Evolutionary conservation across 2,797 vertebrate genomes (phyloP).

Genomic region (Aratinga solstitialis): DNA sequence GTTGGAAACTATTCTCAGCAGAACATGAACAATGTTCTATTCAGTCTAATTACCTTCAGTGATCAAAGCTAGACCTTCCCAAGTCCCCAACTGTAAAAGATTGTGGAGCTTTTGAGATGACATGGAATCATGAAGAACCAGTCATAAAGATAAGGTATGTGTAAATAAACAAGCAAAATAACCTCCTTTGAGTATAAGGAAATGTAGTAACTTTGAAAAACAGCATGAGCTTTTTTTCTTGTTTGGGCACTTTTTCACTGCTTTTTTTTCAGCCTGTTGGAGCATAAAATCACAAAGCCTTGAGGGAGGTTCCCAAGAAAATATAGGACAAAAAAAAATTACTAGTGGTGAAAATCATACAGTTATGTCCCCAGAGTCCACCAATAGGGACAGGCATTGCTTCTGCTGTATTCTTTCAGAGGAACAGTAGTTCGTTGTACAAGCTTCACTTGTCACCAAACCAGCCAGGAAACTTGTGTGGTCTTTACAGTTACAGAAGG

Average conservation of each 20-base stretch:
- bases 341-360: background rate
- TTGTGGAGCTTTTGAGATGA: slow-evolving; percentile 44
- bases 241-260: background rate
- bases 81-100: slow-evolving; percentile 24
- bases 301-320: background rate
- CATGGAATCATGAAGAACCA: slow-evolving; percentile 16
- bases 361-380: background rate
- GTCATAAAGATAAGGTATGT: slow-evolving; percentile 62
- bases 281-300: background rate
- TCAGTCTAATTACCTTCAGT: slow-evolving; percentile 48
- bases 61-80: slow-evolving; percentile 69
- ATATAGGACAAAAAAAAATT: background rate
- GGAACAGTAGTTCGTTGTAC: background rate
- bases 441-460: background rate
- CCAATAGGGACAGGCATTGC: background rate
- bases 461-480: background rate
- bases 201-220: slow-evolving; percentile 37
- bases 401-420: background rate
- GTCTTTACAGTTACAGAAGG: background rate
- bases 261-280: background rate
- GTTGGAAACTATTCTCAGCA: slow-evolving; percentile 30
- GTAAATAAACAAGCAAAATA: slow-evolving; percentile 60
- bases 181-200: slow-evolving; percentile 23
- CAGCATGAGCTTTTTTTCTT: background rate
- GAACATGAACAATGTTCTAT: slow-evolving; percentile 33